Conservation (phyloP, 2,113 vertebrate species). For the Otocyon megalotis region DNA sequence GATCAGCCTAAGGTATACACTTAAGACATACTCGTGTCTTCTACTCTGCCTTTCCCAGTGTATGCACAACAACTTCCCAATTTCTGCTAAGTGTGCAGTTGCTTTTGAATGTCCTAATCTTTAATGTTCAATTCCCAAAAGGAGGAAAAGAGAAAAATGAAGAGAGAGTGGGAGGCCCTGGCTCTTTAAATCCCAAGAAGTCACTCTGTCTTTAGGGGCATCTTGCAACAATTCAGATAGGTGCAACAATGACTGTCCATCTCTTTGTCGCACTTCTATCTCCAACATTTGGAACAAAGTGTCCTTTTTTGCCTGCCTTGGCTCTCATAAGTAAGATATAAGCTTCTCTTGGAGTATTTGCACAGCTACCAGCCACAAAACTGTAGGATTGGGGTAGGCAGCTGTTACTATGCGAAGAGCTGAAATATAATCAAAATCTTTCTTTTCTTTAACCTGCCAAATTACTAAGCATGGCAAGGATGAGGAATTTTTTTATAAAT, state of each 20-base stretch:
- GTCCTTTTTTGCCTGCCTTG: background rate
- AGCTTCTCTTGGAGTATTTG: background rate
- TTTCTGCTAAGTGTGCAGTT: background rate
- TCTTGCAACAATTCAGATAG: background rate
- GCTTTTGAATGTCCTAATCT: background rate
- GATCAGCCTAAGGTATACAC: background rate
- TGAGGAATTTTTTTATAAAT: background rate
- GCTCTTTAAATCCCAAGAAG: background rate
- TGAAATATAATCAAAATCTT: background rate
- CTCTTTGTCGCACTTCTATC: background rate
- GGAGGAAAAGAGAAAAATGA: background rate
- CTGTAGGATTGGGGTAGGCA: background rate
- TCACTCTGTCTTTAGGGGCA: background rate
- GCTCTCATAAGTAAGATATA: background rate
- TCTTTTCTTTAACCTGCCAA: background rate
- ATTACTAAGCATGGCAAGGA: background rate
- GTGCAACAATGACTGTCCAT: background rate
- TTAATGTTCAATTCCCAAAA: background rate
- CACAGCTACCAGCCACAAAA: background rate
- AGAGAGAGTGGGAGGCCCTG: background rate
- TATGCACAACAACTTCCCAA: background rate
- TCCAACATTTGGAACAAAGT: background rate
- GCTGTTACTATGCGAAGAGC: background rate
- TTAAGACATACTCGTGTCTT: background rate
- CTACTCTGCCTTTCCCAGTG: background rate